Conservation (phyloP, 2,888 invertebrate species). For the Phasia obesa region DNA sequence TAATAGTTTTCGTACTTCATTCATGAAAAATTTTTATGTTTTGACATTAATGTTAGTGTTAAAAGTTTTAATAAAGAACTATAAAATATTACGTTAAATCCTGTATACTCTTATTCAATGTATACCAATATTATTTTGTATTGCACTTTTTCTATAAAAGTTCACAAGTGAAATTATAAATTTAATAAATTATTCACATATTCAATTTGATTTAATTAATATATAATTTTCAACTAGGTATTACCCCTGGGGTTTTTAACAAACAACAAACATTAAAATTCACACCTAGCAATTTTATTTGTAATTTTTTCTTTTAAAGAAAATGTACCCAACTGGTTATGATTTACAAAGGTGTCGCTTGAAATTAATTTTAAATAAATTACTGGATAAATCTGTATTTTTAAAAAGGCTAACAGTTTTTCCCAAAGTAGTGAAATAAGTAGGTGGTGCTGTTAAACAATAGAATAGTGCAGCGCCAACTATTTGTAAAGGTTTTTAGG, state of each 20-base stretch:
- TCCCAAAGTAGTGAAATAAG: conserved; percentile 29
- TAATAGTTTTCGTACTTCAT: no score
- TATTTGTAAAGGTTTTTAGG: conserved; percentile 51
- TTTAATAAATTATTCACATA: conserved; percentile 18
- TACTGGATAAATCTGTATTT: background rate
- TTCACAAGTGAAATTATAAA: conserved; percentile 16
- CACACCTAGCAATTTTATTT: conserved; percentile 47
- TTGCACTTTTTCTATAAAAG: background rate
- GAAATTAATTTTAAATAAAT: conserved; percentile 40
- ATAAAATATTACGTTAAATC: no score
- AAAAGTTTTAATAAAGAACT: no score
- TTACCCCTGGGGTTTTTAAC: conserved; percentile 16
- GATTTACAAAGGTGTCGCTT: conserved; percentile 46
- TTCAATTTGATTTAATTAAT: conserved; percentile 42
- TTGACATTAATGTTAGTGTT: no score
- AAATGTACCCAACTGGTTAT: conserved; percentile 27
- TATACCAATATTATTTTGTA: background rate
- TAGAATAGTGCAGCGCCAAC: conserved; percentile 45
- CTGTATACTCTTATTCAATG: background rate
- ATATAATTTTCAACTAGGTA: conserved; percentile 25
- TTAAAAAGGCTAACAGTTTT: background rate
- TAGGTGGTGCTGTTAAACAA: conserved; percentile 31
- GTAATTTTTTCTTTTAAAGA: conserved; percentile 8
- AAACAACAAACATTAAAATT: conserved; percentile 36
- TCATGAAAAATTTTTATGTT: no score